Base-by-base conservation (phyloP, 2,888 invertebrate species). In the Tenthredo mesomela region DNA sequence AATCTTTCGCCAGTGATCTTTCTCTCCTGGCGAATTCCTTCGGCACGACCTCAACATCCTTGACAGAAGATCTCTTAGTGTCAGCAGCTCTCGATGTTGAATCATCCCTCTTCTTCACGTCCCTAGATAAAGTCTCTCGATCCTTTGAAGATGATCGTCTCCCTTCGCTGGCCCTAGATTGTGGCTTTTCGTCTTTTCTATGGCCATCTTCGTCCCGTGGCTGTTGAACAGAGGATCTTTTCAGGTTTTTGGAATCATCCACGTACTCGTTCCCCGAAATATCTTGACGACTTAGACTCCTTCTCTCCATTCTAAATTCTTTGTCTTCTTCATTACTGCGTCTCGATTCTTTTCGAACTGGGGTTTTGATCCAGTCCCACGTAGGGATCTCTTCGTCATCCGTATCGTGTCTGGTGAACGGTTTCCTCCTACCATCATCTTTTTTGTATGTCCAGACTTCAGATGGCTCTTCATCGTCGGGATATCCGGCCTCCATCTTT, bases 241-340 rank as follows among this genome's bases (percentile, higher is more conserved):
- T 84, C 40, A 37, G 4, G n/a, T 33, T 37, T 25, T 33, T 65
- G 21, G 80, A 58, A 33, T 47, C 73, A 15, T 88, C 89, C 33
- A 85, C 85, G 6, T 88, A 89, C 12, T 89, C 89, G 37, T 86
- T 37, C 25, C 80, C 84, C 15, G 85, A 86, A 33, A 85, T 82
- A 85, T 88, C 87, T 77, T 90, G 90, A 61, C 86, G 87, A 80
- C 87, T 88, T 73, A 86, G 86, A 80, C 88, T 87, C 12, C 87
- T 88, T 75, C 87, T 84, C 33, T 85, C 78, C 10, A 85, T 86
- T 3, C 87, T 86, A 15, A 75, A 67, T 75, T 86, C 78, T 0
- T 85, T 86, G 7, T 87, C 86, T 0, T 84, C 86, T 0, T 85
- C 86, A n/a, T 47, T 33, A 9, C n/a, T 33, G 7, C 82, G 84